Conservation (phyloP, 2,113 vertebrate genomes). For the Diglossa brunneiventris region DNA sequence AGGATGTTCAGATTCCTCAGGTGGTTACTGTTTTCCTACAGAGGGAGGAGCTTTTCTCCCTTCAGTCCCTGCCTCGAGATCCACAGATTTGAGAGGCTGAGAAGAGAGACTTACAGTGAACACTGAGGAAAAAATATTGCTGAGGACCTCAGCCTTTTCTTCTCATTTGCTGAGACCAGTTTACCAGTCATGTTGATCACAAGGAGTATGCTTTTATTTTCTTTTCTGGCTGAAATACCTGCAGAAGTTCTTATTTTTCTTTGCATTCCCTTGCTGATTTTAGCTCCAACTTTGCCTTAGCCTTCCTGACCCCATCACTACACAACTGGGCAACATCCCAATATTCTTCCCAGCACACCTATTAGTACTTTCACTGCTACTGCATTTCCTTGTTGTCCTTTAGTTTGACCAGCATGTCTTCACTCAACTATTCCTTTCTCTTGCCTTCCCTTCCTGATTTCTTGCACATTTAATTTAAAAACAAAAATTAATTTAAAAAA, state of each 20-base stretch:
- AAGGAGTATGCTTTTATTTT: background rate
- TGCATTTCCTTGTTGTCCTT: background rate
- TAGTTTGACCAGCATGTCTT: background rate
- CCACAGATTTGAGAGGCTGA: background rate
- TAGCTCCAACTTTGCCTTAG: background rate
- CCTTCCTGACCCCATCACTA: background rate
- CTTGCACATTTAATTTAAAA: background rate
- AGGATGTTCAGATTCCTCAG: background rate
- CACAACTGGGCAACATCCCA: background rate
- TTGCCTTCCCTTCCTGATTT: background rate
- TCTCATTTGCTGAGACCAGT: background rate
- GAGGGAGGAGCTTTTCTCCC: background rate
- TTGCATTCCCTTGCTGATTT: background rate
- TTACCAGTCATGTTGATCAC: background rate
- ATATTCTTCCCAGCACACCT: background rate
- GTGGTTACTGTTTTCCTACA: background rate
- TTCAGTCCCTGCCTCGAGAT: background rate
- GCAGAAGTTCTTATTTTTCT: background rate
- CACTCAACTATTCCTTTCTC: background rate
- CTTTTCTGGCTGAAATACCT: background rate
- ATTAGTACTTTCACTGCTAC: background rate
- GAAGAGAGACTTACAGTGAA: background rate
- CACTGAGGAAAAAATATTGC: background rate
- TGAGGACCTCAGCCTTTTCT: background rate
- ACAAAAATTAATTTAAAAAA: background rate